These are phyloP conservation scores for Sesamia nonagrioides DNA, from an alignment of 1,140 invertebrate species.

Conservation along the genomic window DNA sequence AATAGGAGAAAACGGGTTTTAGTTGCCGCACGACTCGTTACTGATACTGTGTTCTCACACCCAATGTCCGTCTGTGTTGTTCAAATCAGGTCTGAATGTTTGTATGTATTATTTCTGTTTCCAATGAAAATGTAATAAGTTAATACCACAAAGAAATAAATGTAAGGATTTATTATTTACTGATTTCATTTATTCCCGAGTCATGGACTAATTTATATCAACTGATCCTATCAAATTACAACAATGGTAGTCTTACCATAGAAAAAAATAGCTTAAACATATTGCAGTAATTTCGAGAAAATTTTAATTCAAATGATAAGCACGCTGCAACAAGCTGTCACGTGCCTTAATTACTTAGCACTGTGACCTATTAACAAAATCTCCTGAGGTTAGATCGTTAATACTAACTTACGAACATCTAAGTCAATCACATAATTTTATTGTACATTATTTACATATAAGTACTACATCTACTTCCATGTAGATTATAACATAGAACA, in stretches of 20 bases:
- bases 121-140: conserved; percentile 78
- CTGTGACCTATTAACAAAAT: conserved; percentile 34
- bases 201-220: conserved; percentile 61
- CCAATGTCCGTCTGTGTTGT: conserved; percentile 72
- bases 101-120: conserved; percentile 77
- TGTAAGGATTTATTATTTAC: conserved; percentile 78
- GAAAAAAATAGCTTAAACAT: conserved; percentile 60
- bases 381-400: conserved; percentile 51
- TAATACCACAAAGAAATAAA: conserved; percentile 76
- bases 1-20: conserved; percentile 59
- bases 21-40: conserved; percentile 57
- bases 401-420: conserved; percentile 71
- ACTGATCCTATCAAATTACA: conserved; percentile 40
- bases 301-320: conserved; percentile 45
- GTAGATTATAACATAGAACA: conserved; percentile 51
- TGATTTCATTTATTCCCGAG: conserved; percentile 71
- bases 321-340: conserved; percentile 44
- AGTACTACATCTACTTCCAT: conserved; percentile 66
- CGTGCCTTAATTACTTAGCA: not conserved
- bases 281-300: conserved; percentile 30
- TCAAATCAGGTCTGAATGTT: conserved; percentile 81
- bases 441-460: conserved; percentile 85
- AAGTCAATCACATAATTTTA: conserved; percentile 75
- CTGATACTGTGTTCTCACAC: conserved; percentile 60
- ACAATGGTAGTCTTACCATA: conserved; percentile 48